These are phyloP conservation scores for Nasua narica DNA, from an alignment of 2,797 vertebrate genomes.

Conservation along the genomic window DNA sequence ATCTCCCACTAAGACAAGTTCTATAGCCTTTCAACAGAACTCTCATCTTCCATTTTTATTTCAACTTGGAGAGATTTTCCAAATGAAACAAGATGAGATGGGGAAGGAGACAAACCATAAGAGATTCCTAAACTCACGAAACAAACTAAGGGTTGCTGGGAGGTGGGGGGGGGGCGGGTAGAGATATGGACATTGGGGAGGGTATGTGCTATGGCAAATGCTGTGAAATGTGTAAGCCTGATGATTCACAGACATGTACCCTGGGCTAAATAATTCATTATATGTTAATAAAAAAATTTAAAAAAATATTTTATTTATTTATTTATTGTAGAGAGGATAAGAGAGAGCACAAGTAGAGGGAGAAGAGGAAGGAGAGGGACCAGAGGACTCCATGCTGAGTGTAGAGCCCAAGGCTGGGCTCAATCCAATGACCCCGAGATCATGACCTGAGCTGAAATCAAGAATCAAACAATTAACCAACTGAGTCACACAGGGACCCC, in stretches of 20 bases:
- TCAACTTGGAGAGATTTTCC: not conserved
- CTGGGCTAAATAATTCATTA: too few relatives aligned
- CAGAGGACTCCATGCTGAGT: not conserved
- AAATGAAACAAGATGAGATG: too few relatives aligned
- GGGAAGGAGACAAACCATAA: too few relatives aligned
- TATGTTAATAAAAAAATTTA: not conserved
- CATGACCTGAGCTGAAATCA: not conserved
- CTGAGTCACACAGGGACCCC: not conserved
- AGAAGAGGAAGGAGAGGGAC: not conserved
- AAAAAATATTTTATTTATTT: not conserved
- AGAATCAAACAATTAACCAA: not conserved
- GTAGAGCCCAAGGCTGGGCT: rapidly evolving
- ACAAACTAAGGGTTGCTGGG: too few relatives aligned
- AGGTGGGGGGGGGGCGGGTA: too few relatives aligned
- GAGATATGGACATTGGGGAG: too few relatives aligned
- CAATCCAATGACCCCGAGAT: not conserved
- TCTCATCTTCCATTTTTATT: not conserved
- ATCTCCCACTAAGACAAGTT: not conserved
- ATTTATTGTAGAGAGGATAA: not conserved
- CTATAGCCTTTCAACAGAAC: not conserved
- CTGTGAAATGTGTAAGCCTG: too few relatives aligned
- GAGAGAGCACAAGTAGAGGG: not conserved
- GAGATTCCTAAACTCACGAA: too few relatives aligned
- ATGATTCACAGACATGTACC: too few relatives aligned
- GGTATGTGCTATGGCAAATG: too few relatives aligned